These are phyloP conservation scores for Amphilophus citrinellus DNA, from an alignment of 2,113 vertebrate genomes.

Conservation along the genomic window DNA sequence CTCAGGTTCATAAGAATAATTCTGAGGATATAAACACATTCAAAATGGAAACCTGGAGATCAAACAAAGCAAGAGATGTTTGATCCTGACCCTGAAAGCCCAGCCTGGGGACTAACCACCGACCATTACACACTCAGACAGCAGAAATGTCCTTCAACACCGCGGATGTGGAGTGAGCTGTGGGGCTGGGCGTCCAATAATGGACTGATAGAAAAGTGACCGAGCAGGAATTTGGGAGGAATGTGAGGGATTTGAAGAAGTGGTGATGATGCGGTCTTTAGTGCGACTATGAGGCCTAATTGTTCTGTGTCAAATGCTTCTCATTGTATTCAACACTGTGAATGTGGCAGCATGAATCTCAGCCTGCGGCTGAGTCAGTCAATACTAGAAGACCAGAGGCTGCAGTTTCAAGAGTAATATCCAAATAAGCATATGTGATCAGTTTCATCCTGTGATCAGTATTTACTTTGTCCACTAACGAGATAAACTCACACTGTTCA, in stretches of 20 bases:
- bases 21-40: not conserved
- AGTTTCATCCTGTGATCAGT: too few relatives aligned
- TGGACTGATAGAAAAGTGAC: slow-evolving; percentile 40
- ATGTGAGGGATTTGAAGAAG: slow-evolving; percentile 45
- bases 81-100: slow-evolving; percentile 6
- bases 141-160: not conserved
- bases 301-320: slow-evolving; percentile 40
- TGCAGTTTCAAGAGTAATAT: not conserved
- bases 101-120: not conserved
- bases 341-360: not conserved
- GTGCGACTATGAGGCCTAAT: not conserved
- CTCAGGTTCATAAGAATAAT: not conserved
- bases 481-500: not conserved
- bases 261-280: slow-evolving; percentile 7
- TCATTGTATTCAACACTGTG: slow-evolving; percentile 30
- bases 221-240: slow-evolving; percentile 42
- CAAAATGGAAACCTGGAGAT: not conserved
- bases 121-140: not conserved
- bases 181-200: not conserved
- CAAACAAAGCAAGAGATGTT: not conserved
- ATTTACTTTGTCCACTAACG: not conserved
- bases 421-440: not conserved
- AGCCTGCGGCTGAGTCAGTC: slow-evolving; percentile 3
- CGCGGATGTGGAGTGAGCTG: not conserved
- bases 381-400: not conserved